Percentiles rank a stretch among this genome's conserved stretches.
phyloP scores from a whole-genome alignment of 2,113 vertebrate genomes.

The Spea multiplicata region DNA sequence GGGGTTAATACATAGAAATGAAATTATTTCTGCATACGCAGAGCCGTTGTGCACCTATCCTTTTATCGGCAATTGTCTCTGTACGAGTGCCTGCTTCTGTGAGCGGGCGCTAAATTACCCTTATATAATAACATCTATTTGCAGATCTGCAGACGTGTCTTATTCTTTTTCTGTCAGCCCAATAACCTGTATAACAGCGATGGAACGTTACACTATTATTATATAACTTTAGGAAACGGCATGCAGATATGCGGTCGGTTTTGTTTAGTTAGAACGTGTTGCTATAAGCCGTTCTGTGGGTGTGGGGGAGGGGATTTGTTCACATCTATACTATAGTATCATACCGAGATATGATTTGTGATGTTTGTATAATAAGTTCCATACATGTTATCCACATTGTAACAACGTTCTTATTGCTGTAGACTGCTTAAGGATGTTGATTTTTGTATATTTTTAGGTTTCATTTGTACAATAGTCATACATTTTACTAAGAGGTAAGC shows the following conservation, averaged over 20 bases:
- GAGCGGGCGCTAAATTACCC: not conserved
- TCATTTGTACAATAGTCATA: too few relatives aligned
- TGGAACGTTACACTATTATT: not conserved
- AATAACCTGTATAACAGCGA: not conserved
- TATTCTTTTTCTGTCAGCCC: not conserved
- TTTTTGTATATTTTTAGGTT: too few relatives aligned
- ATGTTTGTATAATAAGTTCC: too few relatives aligned
- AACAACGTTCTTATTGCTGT: too few relatives aligned
- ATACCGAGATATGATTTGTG: too few relatives aligned
- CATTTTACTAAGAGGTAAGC: too few relatives aligned
- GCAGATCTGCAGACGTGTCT: not conserved
- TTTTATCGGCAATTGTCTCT: not conserved
- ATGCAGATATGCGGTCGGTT: not conserved
- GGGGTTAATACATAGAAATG: not conserved
- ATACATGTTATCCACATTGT: too few relatives aligned
- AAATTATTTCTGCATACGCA: not conserved
- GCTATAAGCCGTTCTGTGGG: not conserved
- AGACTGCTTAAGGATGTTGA: too few relatives aligned
- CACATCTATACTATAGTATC: too few relatives aligned
- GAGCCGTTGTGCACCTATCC: not conserved
- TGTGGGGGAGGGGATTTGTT: too few relatives aligned
- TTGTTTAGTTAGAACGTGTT: not conserved
- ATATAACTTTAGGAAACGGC: not conserved
- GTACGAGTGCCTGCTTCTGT: not conserved
- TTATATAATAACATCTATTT: not conserved